Evolutionary conservation across 2,113 vertebrate species (phyloP).

Genomic region (Astatotilapia flaviijosephi): DNA sequence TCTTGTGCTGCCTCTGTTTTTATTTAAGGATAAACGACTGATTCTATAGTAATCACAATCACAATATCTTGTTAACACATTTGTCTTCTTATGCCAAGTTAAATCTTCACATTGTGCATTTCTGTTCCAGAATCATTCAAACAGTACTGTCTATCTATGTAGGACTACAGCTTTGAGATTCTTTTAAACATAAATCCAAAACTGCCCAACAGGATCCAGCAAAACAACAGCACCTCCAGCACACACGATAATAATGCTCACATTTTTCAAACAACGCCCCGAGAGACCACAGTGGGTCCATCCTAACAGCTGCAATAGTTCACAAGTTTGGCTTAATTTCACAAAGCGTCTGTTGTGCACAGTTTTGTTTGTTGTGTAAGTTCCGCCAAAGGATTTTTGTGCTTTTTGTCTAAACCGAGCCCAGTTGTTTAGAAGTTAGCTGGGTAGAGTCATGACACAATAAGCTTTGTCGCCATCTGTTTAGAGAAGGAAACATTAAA

Average conservation of each 20-base stretch:
- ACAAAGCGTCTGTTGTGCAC: neutral
- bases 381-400: conserved; percentile 14
- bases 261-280: neutral
- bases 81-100: neutral
- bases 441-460: conserved; percentile 4
- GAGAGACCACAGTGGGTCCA: neutral
- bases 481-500: conserved; percentile 13
- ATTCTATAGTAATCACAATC: neutral
- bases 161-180: neutral
- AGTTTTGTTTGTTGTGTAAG: conserved; percentile 13
- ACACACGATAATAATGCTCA: neutral
- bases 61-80: neutral
- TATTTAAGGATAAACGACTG: neutral
- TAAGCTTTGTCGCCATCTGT: conserved; percentile 53
- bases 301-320: conserved; percentile 47
- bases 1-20: neutral
- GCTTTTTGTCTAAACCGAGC: conserved; percentile 9
- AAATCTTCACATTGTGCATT: neutral
- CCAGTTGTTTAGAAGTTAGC: conserved; percentile 46
- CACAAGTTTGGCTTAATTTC: conserved; percentile 27
- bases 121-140: neutral
- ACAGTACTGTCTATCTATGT: neutral
- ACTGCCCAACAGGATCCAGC: neutral
- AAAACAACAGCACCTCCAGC: neutral
- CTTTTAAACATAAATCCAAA: neutral